phyloP scores from a whole-genome alignment of 2,797 vertebrate species.

The Brachymystax lenok region DNA sequence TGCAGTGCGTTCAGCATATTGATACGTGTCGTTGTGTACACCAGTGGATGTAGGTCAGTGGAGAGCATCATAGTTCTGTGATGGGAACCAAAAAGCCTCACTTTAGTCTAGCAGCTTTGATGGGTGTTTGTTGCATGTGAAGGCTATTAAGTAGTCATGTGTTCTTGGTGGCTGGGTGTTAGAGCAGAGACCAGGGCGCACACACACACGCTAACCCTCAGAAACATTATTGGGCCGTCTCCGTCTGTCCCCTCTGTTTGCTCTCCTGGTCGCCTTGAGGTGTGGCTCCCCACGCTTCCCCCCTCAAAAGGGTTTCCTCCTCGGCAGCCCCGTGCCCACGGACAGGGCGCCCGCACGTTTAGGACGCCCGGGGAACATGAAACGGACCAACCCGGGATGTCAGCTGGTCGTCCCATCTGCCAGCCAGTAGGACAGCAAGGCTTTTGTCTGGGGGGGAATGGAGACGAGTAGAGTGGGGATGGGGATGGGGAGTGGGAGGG shows the following conservation, averaged over 20 bases:
- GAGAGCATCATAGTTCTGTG: not conserved
- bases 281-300: constrained; percentile 38
- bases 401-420: constrained; percentile 85
- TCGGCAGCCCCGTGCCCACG: constrained; percentile 66
- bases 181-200: constrained; percentile 1
- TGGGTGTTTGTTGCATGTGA: not conserved
- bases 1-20: not conserved
- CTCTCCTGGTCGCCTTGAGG: constrained; percentile 61
- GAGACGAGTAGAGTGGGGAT: constrained; percentile 20
- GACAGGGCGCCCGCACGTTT: constrained; percentile 70
- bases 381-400: constrained; percentile 75
- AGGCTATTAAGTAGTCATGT: not conserved
- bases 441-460: constrained; percentile 72
- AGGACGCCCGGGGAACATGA: constrained; percentile 81
- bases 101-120: too few species aligned
- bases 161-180: not conserved
- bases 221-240: constrained; percentile 69
- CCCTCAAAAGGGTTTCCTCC: constrained; percentile 77
- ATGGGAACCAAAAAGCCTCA: not conserved
- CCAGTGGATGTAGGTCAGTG: not conserved
- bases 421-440: constrained; percentile 80
- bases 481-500: constrained; percentile 31
- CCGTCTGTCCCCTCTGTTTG: constrained; percentile 73
- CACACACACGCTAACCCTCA: constrained; percentile 56
- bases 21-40: not conserved